These are phyloP conservation scores for Enteromius fasciolatus DNA, from an alignment of 2,797 vertebrate genomes.

Conservation along the genomic window DNA sequence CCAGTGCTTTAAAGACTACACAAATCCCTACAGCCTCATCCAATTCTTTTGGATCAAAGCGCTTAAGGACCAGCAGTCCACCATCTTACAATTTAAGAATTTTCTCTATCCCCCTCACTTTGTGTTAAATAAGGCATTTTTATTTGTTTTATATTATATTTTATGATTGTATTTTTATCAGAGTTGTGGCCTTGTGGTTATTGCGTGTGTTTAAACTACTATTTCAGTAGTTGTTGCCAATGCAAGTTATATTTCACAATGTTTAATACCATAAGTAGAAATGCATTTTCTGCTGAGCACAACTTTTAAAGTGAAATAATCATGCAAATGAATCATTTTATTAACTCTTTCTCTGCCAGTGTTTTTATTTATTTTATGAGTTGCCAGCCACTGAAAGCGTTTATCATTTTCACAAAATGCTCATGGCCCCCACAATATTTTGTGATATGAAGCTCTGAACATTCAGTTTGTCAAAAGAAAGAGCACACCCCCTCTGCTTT, in stretches of 20 bases:
- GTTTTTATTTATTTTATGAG: neutral
- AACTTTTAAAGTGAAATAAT: neutral
- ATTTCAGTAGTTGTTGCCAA: neutral
- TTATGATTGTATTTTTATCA: neutral
- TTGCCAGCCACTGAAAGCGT: neutral
- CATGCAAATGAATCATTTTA: neutral
- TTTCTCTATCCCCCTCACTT: neutral
- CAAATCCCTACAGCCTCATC: constrained; percentile 8
- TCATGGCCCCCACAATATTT: neutral
- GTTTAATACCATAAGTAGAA: neutral
- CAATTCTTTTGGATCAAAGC: constrained; percentile 11
- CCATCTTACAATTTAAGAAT: neutral
- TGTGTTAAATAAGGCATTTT: neutral
- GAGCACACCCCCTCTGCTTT: neutral
- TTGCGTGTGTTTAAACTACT: neutral
- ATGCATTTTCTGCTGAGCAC: neutral
- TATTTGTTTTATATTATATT: neutral
- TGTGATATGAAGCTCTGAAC: neutral
- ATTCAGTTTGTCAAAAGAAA: neutral
- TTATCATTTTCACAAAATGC: neutral
- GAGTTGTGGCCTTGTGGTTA: neutral
- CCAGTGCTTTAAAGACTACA: constrained; percentile 27
- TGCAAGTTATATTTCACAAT: neutral
- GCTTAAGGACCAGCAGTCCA: neutral
- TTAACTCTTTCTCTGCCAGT: neutral